phyloP scores from a whole-genome alignment of 2,888 invertebrate genomes.

The Mesopsocus fuscifrons region DNA sequence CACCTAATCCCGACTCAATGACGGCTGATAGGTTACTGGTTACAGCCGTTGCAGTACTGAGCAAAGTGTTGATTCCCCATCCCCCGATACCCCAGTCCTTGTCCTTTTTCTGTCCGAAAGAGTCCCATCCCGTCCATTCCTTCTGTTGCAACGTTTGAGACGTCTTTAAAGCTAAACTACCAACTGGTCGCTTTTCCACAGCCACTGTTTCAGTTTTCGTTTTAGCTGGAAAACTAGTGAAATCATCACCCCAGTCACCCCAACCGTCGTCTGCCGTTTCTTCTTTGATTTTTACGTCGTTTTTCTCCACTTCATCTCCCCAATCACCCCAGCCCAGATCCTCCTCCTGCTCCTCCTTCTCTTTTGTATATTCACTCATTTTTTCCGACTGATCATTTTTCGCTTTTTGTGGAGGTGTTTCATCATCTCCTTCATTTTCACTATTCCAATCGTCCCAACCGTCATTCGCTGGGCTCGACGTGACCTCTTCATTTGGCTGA shows the following conservation, averaged over 20 bases:
- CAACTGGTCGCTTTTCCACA: not conserved
- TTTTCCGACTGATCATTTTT: not conserved
- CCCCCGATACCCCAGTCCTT: conserved; percentile 39
- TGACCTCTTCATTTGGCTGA: conserved; percentile 13
- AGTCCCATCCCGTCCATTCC: not conserved
- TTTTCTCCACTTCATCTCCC: not conserved
- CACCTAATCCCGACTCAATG: conserved; percentile 63
- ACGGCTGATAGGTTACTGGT: conserved; percentile 62
- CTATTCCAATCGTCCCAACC: conserved; percentile 26
- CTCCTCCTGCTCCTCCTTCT: too few species aligned
- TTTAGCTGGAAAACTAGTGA: conserved; percentile 18
- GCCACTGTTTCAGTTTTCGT: not conserved
- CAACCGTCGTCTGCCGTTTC: conserved; percentile 23
- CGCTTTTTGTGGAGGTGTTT: conserved; percentile 13
- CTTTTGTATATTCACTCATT: not conserved
- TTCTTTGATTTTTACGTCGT: conserved; percentile 1
- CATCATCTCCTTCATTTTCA: conserved; percentile 14
- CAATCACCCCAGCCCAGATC: not conserved
- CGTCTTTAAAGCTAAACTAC: not conserved
- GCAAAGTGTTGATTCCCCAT: conserved; percentile 55
- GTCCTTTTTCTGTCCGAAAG: conserved; percentile 1
- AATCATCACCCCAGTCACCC: conserved; percentile 30
- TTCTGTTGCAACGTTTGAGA: too few species aligned
- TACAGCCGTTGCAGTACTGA: conserved; percentile 58
- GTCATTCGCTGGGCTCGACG: conserved; percentile 36